Base-by-base conservation (phyloP, 2,888 invertebrate genomes). In the Drosophila niveifrons region DNA sequence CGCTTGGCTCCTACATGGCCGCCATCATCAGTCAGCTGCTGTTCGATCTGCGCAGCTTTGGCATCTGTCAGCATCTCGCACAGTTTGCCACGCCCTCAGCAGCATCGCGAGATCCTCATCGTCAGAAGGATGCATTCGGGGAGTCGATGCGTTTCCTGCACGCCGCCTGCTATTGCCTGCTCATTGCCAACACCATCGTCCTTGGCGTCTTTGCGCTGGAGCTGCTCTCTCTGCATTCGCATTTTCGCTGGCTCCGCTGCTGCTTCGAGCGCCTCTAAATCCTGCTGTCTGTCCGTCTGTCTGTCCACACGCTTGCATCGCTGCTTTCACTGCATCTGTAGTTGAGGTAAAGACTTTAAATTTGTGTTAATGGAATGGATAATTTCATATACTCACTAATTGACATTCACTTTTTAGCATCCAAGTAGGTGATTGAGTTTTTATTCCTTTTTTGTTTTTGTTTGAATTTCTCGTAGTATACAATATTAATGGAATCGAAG, bases 21-120 rank as follows among this genome's bases (percentile, higher is more conserved):
- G 4, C 9, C 0, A 10, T 17, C 0, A 17, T 86, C 28, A 68
- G 68, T 18, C 6, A 6, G 1, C 10, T 68, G 41, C 62, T 87
- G 1, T 62, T 76, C 8, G 46, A 61, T 2, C 58, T 86, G 61
- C 85, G 82, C 15, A 77, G 63, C 50, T 78, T 77, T n/a, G 85
- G 87, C 8, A 39, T 86, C 8, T 43, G 48, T 2, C 52, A 57
- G n/a, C 68, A 82, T 0, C 11, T 76, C 0, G 11, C 39, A 8
- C 55, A 66, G 23, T 66, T 59, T 53, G 15, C 10, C 11, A 53
- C 11, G 1, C 10, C 69, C 28, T 46, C 66, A 6, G 41, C 57
- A 1, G 41, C 50, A 3, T 6, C 15, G 0, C n/a, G 34, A 2
- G 2, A 6, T 1, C 50, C 17, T 8, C 50, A 23, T 8, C 8